phyloP scores from a whole-genome alignment of 2,113 vertebrate species.

The Benitochromis conjunctus region DNA sequence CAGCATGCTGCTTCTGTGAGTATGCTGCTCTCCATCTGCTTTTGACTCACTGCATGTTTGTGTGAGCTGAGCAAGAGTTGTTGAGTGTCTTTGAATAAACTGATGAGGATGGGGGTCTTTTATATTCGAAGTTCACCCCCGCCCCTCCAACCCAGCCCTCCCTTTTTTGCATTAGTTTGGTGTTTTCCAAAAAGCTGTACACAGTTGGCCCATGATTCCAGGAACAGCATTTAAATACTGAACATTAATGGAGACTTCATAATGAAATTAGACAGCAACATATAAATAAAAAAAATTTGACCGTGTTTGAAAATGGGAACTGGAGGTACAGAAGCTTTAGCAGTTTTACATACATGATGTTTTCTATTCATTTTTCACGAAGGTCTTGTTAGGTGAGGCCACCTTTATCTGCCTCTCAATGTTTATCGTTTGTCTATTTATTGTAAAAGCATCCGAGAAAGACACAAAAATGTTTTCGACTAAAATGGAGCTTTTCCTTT shows the following conservation, averaged over 20 bases:
- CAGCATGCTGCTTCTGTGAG: conserved; percentile 63
- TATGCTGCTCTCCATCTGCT: conserved; percentile 69
- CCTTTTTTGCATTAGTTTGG: conserved; percentile 38
- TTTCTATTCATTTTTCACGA: not conserved
- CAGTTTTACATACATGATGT: not conserved
- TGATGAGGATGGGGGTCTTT: conserved; percentile 49
- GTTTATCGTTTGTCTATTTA: not conserved
- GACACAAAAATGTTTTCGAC: not conserved
- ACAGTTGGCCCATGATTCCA: conserved; percentile 24
- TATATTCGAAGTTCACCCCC: conserved; percentile 42
- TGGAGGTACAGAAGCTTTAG: not conserved
- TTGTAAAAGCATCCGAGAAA: not conserved
- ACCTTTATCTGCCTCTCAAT: not conserved
- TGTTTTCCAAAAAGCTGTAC: conserved; percentile 39
- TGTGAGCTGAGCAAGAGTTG: conserved; percentile 53
- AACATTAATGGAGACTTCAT: not conserved
- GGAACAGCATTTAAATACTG: conserved; percentile 13
- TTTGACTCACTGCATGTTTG: conserved; percentile 66
- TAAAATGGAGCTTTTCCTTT: not conserved
- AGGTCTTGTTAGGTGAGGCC: not conserved
- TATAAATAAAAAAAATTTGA: not conserved
- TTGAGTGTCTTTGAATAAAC: conserved; percentile 71
- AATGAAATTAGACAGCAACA: not conserved
- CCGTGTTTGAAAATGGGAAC: not conserved
- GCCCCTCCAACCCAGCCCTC: not conserved